Evolutionary conservation across 2,888 invertebrate species (phyloP).

Genomic region (Ormyrus thymus): DNA sequence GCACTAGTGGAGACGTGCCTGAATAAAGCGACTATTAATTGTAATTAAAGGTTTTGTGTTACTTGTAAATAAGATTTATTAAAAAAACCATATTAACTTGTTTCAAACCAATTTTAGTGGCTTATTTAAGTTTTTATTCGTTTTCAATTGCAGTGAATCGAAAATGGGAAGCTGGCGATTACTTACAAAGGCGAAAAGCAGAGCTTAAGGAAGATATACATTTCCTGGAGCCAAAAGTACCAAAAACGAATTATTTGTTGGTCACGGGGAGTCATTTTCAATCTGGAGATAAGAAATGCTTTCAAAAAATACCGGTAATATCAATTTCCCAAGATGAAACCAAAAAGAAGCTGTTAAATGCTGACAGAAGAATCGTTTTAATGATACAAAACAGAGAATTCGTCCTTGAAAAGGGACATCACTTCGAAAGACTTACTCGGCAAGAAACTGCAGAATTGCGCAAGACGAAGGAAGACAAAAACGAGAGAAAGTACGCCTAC

Average conservation of each 20-base stretch:
- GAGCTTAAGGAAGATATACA: slow-evolving; percentile 61
- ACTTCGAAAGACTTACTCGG: slow-evolving; percentile 15
- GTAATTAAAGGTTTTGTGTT: slow-evolving; percentile 14
- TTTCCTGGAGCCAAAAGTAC: slow-evolving; percentile 64
- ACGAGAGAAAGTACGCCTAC: slow-evolving; percentile 39
- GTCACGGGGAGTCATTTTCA: slow-evolving; percentile 63
- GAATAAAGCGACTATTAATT: not conserved
- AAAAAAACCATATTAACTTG: too few relatives aligned
- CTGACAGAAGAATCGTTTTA: slow-evolving; percentile 55
- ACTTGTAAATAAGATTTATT: not conserved
- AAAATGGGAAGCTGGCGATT: slow-evolving; percentile 64
- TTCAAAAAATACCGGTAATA: slow-evolving; percentile 54
- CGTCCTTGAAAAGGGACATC: slow-evolving; percentile 34
- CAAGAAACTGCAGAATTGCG: not conserved
- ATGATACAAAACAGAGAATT: slow-evolving; percentile 64
- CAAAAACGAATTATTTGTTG: slow-evolving; percentile 63
- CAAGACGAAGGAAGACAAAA: slow-evolving; percentile 1
- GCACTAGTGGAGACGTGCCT: slow-evolving; percentile 33
- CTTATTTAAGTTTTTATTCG: not conserved
- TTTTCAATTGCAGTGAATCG: slow-evolving; percentile 38
- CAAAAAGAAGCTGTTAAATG: not conserved
- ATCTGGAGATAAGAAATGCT: not conserved
- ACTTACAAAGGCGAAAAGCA: slow-evolving; percentile 60
- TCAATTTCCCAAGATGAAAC: slow-evolving; percentile 53
- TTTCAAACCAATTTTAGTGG: too few relatives aligned